A percentile compares a stretch with the other conserved stretches of the same genome.
Conservation (phyloP, 2,797 vertebrate genomes). For the Enteromius anoplus region DNA sequence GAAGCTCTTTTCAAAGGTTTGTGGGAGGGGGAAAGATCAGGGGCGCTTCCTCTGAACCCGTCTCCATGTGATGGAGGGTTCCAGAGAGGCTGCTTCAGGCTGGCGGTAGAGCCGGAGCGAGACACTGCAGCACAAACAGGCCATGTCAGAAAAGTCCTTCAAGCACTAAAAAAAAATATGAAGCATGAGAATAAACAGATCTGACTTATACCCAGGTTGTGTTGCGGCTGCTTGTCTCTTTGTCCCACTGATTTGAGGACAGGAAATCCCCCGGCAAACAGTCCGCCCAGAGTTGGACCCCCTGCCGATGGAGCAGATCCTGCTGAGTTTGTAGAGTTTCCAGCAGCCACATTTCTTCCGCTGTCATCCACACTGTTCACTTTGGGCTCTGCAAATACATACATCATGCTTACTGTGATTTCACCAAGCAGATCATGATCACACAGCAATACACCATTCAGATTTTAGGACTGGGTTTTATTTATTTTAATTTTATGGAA, state of each 20-base stretch:
- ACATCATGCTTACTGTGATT: neutral
- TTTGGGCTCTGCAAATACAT: conserved; percentile 76
- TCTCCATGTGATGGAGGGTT: conserved; percentile 67
- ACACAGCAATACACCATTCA: neutral
- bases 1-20: conserved; percentile 58
- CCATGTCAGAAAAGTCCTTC: conserved; percentile 6
- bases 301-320: conserved; percentile 59
- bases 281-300: conserved; percentile 81
- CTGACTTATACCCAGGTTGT: conserved; percentile 72
- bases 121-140: conserved; percentile 66
- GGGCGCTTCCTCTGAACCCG: conserved; percentile 52
- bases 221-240: conserved; percentile 73
- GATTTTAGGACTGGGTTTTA: neutral
- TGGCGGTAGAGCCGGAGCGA: conserved; percentile 74
- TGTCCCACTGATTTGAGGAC: conserved; percentile 87
- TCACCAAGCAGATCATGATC: neutral
- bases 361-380: conserved; percentile 72
- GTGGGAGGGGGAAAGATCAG: conserved; percentile 72
- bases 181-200: neutral
- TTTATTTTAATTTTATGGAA: no score
- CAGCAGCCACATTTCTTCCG: conserved; percentile 59
- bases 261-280: conserved; percentile 95
- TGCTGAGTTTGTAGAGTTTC: conserved; percentile 61
- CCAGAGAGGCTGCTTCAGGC: conserved; percentile 77
- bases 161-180: neutral